Conservation (phyloP, 2,113 vertebrate genomes). For the Enhydra lutris region DNA sequence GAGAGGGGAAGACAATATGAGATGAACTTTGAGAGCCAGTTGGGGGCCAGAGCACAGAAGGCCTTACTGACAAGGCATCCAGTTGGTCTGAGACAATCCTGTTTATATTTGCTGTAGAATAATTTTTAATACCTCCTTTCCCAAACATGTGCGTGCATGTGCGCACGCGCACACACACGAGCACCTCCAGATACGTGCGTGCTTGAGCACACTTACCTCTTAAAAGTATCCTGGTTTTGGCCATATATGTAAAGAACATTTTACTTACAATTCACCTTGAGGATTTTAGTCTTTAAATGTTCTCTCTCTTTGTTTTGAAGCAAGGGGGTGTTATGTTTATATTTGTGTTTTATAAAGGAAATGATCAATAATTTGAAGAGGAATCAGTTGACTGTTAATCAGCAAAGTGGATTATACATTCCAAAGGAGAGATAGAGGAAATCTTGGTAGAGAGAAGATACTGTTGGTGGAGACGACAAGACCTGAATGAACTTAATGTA, state of each 20-base stretch:
- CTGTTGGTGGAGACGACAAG: not conserved
- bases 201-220: not conserved
- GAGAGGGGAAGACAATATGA: not conserved
- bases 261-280: not conserved
- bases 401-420: not conserved
- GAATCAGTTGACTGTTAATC: not conserved
- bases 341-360: not conserved
- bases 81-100: not conserved
- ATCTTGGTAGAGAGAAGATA: not conserved
- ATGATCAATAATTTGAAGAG: not conserved
- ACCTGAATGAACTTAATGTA: not conserved
- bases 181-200: too few species aligned
- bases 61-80: not conserved
- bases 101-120: not conserved
- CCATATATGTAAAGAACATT: not conserved
- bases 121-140: not conserved
- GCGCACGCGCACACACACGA: rapidly evolving
- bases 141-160: not conserved
- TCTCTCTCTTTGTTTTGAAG: not conserved
- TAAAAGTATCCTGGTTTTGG: not conserved
- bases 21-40: not conserved
- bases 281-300: not conserved
- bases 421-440: not conserved
- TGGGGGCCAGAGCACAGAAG: not conserved
- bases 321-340: not conserved